Evolutionary conservation across 2,888 invertebrate species (phyloP), one percentile per base, ranked within the genome.

Genomic region (Dasypolia templi): DNA sequence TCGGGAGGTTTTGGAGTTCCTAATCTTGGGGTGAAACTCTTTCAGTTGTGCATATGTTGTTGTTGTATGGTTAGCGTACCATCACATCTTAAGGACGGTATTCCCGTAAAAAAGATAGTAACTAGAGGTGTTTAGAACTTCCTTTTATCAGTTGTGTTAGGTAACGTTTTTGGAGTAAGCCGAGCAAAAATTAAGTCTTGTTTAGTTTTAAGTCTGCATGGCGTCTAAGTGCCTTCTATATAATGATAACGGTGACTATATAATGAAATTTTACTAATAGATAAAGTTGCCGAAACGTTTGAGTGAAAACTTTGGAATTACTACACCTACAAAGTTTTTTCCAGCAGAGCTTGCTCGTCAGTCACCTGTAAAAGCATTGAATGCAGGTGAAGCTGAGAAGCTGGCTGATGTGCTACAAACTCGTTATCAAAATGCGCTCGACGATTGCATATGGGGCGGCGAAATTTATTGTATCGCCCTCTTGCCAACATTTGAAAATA

Each of bases 341-440:
- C n/a, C n/a, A n/a, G n/a, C n/a, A n/a, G n/a, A n/a, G n/a, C n/a
- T n/a, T n/a, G n/a, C 61, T 81, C 81, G 65, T 79, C 79, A 82
- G 63, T 75, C 69, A 79, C 35, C 49, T 77, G 56, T 66, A 68
- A 76, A 75, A 64, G 69, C 77, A 61, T 61, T 77, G 59, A 82
- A 81, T 68, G 69, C 82, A 82, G 77, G 64, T 69, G 79, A 69
- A 65, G 79, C 65, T 64, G 49, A 59, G 69, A 77, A 64, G 42
- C 69, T 75, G 22, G 44, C 44, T 69, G 42, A 44, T 59, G 5
- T 32, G 0, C 35, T 42, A 0, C 22, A 11, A 5, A 35, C 66
- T 80, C 79, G 83, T 80, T 80, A 80, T 80, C 79, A 80, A 78
- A 79, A 80, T 72, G 66, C 26, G 53, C 79, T 65, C 83, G 79